These are phyloP conservation scores for Eremophila alpestris DNA, from an alignment of 2,797 vertebrate species.

Conservation along the genomic window DNA sequence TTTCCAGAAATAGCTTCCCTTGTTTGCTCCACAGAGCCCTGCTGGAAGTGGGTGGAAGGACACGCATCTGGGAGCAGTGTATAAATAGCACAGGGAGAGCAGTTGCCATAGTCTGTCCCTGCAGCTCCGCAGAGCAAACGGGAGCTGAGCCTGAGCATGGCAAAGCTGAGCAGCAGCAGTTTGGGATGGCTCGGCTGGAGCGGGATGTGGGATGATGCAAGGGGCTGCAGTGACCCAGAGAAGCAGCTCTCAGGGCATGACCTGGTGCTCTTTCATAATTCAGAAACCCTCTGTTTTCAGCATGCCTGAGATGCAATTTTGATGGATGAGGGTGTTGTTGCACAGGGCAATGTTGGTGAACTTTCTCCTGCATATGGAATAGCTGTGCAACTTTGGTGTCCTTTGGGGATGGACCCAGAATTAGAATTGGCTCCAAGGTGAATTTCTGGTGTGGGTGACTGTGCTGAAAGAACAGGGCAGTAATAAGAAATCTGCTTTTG, in stretches of 20 bases:
- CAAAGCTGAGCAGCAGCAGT: background rate
- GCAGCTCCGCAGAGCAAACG: background rate
- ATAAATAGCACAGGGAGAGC: slow-evolving; percentile 33
- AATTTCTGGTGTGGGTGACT: background rate
- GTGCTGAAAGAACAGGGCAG: background rate
- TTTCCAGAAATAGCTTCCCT: slow-evolving; percentile 27
- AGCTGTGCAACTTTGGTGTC: background rate
- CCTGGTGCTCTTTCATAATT: background rate
- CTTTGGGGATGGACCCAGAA: background rate
- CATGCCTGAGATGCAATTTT: background rate
- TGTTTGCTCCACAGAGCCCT: background rate
- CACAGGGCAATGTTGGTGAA: background rate
- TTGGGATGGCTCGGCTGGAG: background rate
- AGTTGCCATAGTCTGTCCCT: background rate
- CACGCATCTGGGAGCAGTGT: background rate
- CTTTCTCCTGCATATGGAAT: background rate
- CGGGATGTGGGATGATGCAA: background rate
- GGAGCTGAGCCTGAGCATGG: background rate
- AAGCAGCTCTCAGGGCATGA: background rate
- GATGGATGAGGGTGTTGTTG: background rate
- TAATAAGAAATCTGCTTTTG: background rate
- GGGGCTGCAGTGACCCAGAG: background rate
- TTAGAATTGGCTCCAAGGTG: background rate
- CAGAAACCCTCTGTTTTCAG: background rate
- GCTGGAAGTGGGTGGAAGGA: slow-evolving; percentile 11